These are phyloP conservation scores for Aphaenogaster floridana DNA, from an alignment of 1,140 invertebrate genomes.

Conservation along the genomic window DNA sequence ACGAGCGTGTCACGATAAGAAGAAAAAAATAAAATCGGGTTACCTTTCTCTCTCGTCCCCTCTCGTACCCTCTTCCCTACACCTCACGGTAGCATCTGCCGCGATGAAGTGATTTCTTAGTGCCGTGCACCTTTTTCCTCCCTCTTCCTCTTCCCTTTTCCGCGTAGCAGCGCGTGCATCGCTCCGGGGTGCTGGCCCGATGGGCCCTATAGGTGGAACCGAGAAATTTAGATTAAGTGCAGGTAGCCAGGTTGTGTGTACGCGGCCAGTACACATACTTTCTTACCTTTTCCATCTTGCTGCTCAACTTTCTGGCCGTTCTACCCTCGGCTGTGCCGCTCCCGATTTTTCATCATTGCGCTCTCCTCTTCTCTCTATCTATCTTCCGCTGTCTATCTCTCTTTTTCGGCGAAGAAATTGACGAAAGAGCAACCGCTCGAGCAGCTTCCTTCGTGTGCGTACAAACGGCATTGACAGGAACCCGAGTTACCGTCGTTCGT, in stretches of 20 bases:
- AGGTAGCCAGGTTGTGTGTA: constrained; percentile 60
- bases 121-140: constrained; percentile 70
- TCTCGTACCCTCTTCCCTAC: constrained; percentile 5
- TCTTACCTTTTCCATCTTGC: background rate
- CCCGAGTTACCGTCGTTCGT: constrained; percentile 72
- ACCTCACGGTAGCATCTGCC: constrained; percentile 78
- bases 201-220: constrained; percentile 50
- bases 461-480: constrained; percentile 55
- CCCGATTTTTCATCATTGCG: constrained; percentile 22
- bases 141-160: constrained; percentile 36
- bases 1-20: constrained; percentile 38
- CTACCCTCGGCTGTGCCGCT: background rate
- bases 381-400: background rate
- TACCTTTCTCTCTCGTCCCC: constrained; percentile 60
- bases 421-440: constrained; percentile 50
- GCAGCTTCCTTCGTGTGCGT: constrained; percentile 66
- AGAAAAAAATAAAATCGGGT: constrained; percentile 4
- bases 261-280: constrained; percentile 50
- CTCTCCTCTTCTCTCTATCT: background rate
- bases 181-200: constrained; percentile 60
- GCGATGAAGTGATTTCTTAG: constrained; percentile 81
- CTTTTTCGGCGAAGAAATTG: constrained; percentile 67
- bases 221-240: constrained; percentile 71
- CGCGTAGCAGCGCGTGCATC: constrained; percentile 54
- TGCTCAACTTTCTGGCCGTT: background rate